A percentile compares a stretch with the other conserved stretches of the same genome.
phyloP scores from a whole-genome alignment of 2,797 vertebrate species.

The Odontamblyopus lacepedii region DNA sequence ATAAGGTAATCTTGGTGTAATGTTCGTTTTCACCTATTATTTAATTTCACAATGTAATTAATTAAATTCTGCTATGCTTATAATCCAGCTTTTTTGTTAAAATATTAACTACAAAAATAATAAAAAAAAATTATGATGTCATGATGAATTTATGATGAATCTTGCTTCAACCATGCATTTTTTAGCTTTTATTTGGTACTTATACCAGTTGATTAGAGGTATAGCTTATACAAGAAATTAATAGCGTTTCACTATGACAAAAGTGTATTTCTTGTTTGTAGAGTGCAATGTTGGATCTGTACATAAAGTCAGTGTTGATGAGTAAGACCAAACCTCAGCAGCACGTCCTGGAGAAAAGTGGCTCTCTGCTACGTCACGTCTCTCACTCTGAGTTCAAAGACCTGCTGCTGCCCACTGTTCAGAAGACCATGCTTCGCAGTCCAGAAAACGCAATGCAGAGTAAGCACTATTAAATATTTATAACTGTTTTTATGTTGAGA shows the following conservation, averaged over 20 bases:
- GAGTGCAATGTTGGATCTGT: conserved; percentile 90
- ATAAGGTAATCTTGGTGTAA: conserved; percentile 78
- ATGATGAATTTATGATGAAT: too few species aligned
- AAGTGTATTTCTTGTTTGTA: conserved; percentile 51
- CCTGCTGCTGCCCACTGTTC: conserved; percentile 87
- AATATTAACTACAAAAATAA: too few species aligned
- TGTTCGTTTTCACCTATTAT: background rate
- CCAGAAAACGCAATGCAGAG: conserved; percentile 96
- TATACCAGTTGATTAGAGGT: too few species aligned
- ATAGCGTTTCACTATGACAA: background rate
- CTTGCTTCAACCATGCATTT: too few species aligned
- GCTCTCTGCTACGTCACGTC: conserved; percentile 86
- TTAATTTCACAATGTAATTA: background rate
- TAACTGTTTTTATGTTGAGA: background rate
- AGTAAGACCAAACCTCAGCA: conserved; percentile 91
- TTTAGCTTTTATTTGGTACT: too few species aligned
- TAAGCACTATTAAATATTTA: conserved; percentile 53
- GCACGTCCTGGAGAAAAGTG: conserved; percentile 88
- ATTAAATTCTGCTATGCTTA: background rate
- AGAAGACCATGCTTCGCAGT: conserved; percentile 93
- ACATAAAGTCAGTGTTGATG: conserved; percentile 91
- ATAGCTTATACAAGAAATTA: background rate
- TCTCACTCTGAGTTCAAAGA: conserved; percentile 93
- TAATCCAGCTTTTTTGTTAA: too few species aligned
- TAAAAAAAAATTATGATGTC: too few species aligned